A percentile compares a stretch with the other conserved stretches of the same genome.
Conservation (phyloP, 1,140 invertebrate genomes). For the Pseudomyrmex dendroicus region DNA sequence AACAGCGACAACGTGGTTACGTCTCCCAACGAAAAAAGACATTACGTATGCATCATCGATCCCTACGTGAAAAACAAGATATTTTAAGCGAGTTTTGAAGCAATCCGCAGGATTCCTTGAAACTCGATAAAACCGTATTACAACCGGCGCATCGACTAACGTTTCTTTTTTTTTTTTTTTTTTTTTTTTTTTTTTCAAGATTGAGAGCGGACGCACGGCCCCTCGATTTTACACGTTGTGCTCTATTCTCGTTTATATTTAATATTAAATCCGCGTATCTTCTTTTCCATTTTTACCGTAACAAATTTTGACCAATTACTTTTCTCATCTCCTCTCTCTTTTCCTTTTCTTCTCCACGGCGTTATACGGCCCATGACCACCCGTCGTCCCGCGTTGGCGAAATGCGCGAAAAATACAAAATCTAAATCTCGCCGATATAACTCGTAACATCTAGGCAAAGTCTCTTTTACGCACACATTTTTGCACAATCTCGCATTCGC, state of each 20-base stretch:
- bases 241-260: constrained; percentile 49
- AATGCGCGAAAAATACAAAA: constrained; percentile 82
- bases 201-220: constrained; percentile 62
- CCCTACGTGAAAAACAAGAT: constrained; percentile 72
- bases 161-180: background rate
- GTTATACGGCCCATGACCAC: constrained; percentile 62
- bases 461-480: constrained; percentile 19
- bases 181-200: constrained; percentile 31
- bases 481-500: constrained; percentile 13
- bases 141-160: constrained; percentile 49
- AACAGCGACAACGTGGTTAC: constrained; percentile 76
- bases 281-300: constrained; percentile 17
- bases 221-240: constrained; percentile 53
- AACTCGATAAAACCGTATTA: constrained; percentile 64
- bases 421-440: constrained; percentile 82
- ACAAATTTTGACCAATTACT: constrained; percentile 2
- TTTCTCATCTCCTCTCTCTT: background rate
- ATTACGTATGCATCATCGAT: constrained; percentile 73
- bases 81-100: constrained; percentile 60
- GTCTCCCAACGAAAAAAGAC: constrained; percentile 70
- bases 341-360: constrained; percentile 19
- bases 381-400: constrained; percentile 73
- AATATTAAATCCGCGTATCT: constrained; percentile 44
- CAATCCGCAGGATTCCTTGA: constrained; percentile 29
- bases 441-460: constrained; percentile 64